Evolutionary conservation across 2,888 invertebrate genomes (phyloP).

Genomic region (Cephus sareptanus): DNA sequence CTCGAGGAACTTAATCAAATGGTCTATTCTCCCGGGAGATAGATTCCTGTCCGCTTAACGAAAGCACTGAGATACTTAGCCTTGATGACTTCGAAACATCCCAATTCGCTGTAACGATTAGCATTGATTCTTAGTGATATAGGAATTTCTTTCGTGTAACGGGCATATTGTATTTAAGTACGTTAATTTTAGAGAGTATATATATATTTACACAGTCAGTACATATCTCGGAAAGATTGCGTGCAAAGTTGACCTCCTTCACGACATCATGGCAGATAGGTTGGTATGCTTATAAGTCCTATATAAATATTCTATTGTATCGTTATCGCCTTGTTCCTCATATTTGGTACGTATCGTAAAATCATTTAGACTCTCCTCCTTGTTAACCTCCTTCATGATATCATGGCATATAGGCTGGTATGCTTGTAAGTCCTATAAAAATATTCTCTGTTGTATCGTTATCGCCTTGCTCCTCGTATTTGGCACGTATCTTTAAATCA

Average conservation of each 20-base stretch:
- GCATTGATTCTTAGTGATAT: neutral
- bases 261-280: conserved; percentile 28
- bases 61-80: neutral
- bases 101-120: neutral
- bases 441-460: neutral
- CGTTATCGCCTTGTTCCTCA: neutral
- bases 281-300: conserved; percentile 28
- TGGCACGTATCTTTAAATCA: neutral
- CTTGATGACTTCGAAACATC: neutral
- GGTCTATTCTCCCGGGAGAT: neutral
- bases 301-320: conserved; percentile 5
- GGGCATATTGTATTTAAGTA: neutral
- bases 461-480: neutral
- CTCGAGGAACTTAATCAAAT: neutral
- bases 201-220: conserved; percentile 1
- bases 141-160: neutral
- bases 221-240: conserved; percentile 30
- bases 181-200: neutral
- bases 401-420: conserved; percentile 13
- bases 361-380: neutral
- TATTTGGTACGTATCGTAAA: neutral
- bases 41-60: neutral
- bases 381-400: conserved; percentile 48
- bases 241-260: conserved; percentile 50
- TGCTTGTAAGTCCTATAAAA: conserved; percentile 25